Evolutionary conservation across 2,888 invertebrate genomes (phyloP).

Genomic region (Choristoneura rosaceana): DNA sequence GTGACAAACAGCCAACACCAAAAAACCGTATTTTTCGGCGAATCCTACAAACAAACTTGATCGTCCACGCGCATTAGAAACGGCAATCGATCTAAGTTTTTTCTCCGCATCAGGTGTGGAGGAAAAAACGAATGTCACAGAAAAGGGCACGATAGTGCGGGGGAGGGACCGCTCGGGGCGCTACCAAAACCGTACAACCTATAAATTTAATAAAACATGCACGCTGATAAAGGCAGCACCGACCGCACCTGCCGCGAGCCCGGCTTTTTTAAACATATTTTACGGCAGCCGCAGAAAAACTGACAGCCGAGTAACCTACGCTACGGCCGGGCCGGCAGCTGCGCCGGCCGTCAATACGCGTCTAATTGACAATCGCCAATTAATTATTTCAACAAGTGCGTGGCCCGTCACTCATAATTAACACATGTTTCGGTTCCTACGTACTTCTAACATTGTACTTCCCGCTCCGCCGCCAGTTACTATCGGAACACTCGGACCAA

Average conservation of each 20-base stretch:
- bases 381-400: conserved; percentile 35
- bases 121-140: conserved; percentile 40
- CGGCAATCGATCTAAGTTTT: conserved; percentile 42
- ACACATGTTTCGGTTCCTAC: conserved; percentile 13
- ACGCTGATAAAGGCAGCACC: conserved; percentile 41
- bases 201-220: conserved; percentile 43
- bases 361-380: conserved; percentile 41
- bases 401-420: conserved; percentile 27
- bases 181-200: conserved; percentile 42
- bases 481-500: conserved; percentile 5
- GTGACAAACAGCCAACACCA: conserved; percentile 27
- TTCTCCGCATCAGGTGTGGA: conserved; percentile 18
- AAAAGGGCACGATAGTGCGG: conserved; percentile 28
- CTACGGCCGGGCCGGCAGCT: conserved; percentile 24
- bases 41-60: conserved; percentile 30
- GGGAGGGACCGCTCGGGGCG: conserved; percentile 39
- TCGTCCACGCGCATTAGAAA: conserved; percentile 36
- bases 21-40: conserved; percentile 40
- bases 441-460: conserved; percentile 10
- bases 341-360: conserved; percentile 15
- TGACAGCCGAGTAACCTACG: conserved; percentile 39
- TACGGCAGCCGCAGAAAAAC: conserved; percentile 42
- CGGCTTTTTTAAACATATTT: conserved; percentile 42
- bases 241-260: conserved; percentile 39
- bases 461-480: not conserved